Percentiles rank a stretch among this genome's conserved stretches.
These are phyloP conservation scores for Prorops nasuta DNA, from an alignment of 1,140 invertebrate genomes.

Conservation along the genomic window DNA sequence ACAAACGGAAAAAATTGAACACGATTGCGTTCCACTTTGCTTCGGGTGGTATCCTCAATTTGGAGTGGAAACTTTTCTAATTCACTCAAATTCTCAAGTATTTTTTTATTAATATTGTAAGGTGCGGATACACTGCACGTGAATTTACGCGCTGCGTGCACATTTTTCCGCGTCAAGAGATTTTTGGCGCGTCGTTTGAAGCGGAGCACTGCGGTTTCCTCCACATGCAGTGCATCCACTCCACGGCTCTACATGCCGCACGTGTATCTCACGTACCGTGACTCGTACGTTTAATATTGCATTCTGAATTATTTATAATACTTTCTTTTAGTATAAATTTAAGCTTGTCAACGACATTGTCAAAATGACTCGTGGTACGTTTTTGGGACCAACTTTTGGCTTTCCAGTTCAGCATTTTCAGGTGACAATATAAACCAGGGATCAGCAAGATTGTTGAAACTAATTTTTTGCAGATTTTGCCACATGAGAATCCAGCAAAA, in stretches of 20 bases:
- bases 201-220: too few relatives aligned
- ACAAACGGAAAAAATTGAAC: conserved; percentile 60
- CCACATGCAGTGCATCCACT: too few relatives aligned
- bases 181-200: too few relatives aligned
- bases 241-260: too few relatives aligned
- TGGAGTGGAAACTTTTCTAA: conserved; percentile 34
- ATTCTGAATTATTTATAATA: too few relatives aligned
- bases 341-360: conserved; percentile 65
- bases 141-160: too few relatives aligned
- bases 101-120: too few relatives aligned
- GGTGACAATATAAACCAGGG: conserved; percentile 43
- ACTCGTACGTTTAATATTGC: too few relatives aligned
- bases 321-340: conserved; percentile 68
- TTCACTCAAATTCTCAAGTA: conserved; percentile 58
- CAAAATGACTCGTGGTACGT: conserved; percentile 63
- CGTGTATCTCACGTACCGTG: too few relatives aligned
- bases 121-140: too few relatives aligned
- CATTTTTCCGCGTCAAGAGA: too few relatives aligned
- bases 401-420: conserved; percentile 59
- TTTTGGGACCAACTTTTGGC: conserved; percentile 66
- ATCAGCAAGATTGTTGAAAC: too few relatives aligned
- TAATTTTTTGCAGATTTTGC: conserved; percentile 30
- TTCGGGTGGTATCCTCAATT: conserved; percentile 48
- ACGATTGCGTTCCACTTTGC: conserved; percentile 61
- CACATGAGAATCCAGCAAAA: conserved; percentile 27